A percentile compares a stretch with the other conserved stretches of the same genome.
Conservation (phyloP, 2,888 invertebrate species). For the Carterocephalus palaemon region DNA sequence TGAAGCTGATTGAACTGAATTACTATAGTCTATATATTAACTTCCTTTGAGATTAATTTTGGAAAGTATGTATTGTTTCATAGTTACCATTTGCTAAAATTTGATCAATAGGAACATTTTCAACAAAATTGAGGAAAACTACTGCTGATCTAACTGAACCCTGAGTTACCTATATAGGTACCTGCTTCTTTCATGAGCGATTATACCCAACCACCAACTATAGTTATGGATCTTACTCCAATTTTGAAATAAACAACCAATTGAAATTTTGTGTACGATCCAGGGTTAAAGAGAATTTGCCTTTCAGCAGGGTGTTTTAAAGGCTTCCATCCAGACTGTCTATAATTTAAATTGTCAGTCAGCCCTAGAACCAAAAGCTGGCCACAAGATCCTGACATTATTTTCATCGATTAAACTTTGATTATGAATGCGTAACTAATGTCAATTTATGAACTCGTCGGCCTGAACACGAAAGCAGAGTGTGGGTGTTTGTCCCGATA, state of each 20-base stretch:
- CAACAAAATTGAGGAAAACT: constrained; percentile 23
- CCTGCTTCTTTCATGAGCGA: constrained; percentile 12
- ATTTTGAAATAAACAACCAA: constrained; percentile 12
- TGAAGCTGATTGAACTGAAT: background rate
- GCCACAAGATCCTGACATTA: constrained; percentile 13
- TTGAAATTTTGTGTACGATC: background rate
- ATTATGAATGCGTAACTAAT: constrained; percentile 2
- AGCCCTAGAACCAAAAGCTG: constrained; percentile 21
- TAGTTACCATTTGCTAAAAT: constrained; percentile 24
- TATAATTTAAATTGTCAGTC: constrained; percentile 16
- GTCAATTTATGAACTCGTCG: constrained; percentile 20
- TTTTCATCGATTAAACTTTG: background rate
- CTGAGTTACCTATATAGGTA: constrained; percentile 14
- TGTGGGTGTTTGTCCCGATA: constrained; percentile 7
- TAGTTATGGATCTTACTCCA: constrained; percentile 7
- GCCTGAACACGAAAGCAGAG: constrained; percentile 7
- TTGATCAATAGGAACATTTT: constrained; percentile 25
- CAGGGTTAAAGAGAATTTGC: background rate
- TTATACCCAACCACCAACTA: constrained; percentile 20
- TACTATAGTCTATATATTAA: background rate
- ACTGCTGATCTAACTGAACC: constrained; percentile 24
- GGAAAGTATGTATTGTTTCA: constrained; percentile 20
- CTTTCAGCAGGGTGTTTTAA: constrained; percentile 8
- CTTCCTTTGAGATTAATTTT: constrained; percentile 34
- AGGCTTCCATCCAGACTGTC: constrained; percentile 23